Evolutionary conservation across 2,888 invertebrate genomes (phyloP).

Genomic region (Ormia ochracea): DNA sequence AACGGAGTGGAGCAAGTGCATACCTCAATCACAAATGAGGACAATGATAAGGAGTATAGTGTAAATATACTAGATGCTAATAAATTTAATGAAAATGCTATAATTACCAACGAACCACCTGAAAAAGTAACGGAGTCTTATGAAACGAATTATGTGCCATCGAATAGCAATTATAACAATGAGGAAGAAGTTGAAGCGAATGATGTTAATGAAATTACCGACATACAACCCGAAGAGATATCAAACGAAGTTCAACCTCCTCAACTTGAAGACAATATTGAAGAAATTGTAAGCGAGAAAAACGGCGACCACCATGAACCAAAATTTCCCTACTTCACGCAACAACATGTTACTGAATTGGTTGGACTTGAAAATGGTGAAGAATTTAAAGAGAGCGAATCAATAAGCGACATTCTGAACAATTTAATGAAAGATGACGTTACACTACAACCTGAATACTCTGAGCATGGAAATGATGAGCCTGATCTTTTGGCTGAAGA

Average conservation of each 20-base stretch:
- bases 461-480: slow-evolving; percentile 50
- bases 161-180: slow-evolving; percentile 27
- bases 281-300: slow-evolving; percentile 64
- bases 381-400: slow-evolving; percentile 71
- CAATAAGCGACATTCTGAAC: slow-evolving; percentile 72
- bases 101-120: slow-evolving; percentile 19
- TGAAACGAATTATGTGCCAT: slow-evolving; percentile 24
- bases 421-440: slow-evolving; percentile 72
- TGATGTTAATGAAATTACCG: background rate
- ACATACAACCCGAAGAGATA: background rate
- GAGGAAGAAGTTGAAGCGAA: background rate
- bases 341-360: background rate
- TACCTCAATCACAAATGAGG: background rate
- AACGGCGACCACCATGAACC: background rate
- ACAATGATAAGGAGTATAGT: background rate
- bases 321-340: background rate
- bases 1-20: background rate
- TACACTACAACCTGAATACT: slow-evolving; percentile 66
- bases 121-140: slow-evolving; percentile 43
- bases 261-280: slow-evolving; percentile 28
- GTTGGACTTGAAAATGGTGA: slow-evolving; percentile 11
- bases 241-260: background rate
- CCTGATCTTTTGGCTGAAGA: slow-evolving; percentile 62
- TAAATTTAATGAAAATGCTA: slow-evolving; percentile 40
- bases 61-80: slow-evolving; percentile 27